Percentiles rank a stretch among this genome's conserved stretches.
These are phyloP conservation scores for Schizothorax lantsangensis DNA, from an alignment of 2,797 vertebrate genomes.

Conservation along the genomic window DNA sequence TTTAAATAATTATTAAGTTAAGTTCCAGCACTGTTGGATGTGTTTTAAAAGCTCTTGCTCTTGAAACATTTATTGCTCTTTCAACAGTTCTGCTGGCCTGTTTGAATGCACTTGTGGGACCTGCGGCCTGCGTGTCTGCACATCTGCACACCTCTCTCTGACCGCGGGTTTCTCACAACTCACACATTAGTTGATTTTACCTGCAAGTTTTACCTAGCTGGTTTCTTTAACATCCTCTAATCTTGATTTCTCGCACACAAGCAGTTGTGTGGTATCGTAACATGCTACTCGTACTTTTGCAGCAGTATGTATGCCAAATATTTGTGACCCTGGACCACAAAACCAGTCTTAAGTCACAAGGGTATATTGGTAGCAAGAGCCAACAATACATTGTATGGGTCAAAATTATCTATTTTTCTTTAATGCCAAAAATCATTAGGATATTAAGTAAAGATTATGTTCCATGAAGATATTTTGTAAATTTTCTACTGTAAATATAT, in stretches of 20 bases:
- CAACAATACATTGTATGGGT: too few relatives aligned
- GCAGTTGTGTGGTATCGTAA: too few relatives aligned
- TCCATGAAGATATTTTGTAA: too few relatives aligned
- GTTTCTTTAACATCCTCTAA: neutral
- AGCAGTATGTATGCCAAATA: too few relatives aligned
- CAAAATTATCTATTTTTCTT: too few relatives aligned
- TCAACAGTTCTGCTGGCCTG: constrained; percentile 60
- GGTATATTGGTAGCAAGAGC: too few relatives aligned
- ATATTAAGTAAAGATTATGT: too few relatives aligned
- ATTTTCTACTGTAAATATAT: too few relatives aligned
- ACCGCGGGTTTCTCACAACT: neutral
- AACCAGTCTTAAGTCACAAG: too few relatives aligned
- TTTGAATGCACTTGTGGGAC: constrained; percentile 56
- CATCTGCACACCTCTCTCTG: neutral
- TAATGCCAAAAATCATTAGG: too few relatives aligned
- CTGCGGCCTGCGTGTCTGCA: neutral
- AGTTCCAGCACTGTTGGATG: constrained; percentile 48
- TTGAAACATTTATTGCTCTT: constrained; percentile 64
- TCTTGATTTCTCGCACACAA: neutral
- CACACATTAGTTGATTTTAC: neutral
- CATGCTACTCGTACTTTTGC: too few relatives aligned
- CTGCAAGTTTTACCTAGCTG: neutral
- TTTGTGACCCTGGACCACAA: too few relatives aligned
- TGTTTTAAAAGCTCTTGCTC: constrained; percentile 61
- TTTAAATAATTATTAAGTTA: constrained; percentile 65